Base-by-base conservation (phyloP, 2,888 invertebrate species). In the Conistra vaccinii region DNA sequence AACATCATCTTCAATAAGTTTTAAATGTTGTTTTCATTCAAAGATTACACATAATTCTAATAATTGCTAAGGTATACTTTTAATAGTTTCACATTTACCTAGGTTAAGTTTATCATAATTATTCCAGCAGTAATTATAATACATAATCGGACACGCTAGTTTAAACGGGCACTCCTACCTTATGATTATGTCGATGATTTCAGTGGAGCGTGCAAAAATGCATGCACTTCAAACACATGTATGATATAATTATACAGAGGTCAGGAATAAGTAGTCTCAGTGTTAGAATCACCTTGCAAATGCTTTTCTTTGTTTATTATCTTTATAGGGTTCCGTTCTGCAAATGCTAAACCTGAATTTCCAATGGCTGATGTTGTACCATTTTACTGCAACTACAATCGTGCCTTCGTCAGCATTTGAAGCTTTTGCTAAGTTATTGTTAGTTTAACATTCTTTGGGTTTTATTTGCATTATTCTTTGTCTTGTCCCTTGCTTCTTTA, bases 161-260 rank as follows among this genome's bases (percentile, higher is more conserved):
- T 69, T 55, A 60, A 65, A 45, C 32, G 23, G 29, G 23, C 45
- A 14, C 60, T 76, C 42, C 53, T 60, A 60, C 39, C 35, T n/a
- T 35, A 67, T 57, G 3, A 69, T 84, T 74, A 72, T 60, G 57
- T 80, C 66, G 69, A 55, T 73, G 69, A 39, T 71, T 80, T 73
- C 83, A 83, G 69, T 85, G 53, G 62, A 83, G 87, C 87, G 86
- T 86, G 87, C 76, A 83, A 85, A 87, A 71, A 73, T 83, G 70
- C 62, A 73, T 83, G 58, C 72, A 78, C 72, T 85, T 85, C 63
- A 61, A 71, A 76, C 71, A 66, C 12, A 63, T 71, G 62, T 85
- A 45, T 65, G 74, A 73, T 83, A 78, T 83, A 83, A 85, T 85
- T 83, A 70, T 20, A 53, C 62, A 80, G 85, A 87, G 85, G 85